A percentile compares a stretch with the other conserved stretches of the same genome.
phyloP scores from a whole-genome alignment of 1,140 invertebrate species.

The Ooceraea biroi region DNA sequence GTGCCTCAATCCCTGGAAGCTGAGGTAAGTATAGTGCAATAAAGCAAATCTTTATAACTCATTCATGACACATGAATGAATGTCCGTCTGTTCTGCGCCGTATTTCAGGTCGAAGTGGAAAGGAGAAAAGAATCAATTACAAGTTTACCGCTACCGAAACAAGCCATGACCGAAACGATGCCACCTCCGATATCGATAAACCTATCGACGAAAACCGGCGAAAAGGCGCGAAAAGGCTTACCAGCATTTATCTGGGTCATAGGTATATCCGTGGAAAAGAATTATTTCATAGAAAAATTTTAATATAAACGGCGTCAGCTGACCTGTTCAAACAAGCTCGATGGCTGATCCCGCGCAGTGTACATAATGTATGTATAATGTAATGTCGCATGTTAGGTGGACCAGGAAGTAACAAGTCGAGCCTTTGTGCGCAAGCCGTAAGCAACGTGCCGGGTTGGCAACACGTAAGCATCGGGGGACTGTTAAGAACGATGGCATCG shows the following conservation, averaged over 20 bases:
- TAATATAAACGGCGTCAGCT: background rate
- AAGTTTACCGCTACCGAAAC: slow-evolving; percentile 56
- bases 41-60: background rate
- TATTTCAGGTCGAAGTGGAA: slow-evolving; percentile 78
- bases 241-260: slow-evolving; percentile 93
- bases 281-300: background rate
- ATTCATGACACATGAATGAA: background rate
- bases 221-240: slow-evolving; percentile 82
- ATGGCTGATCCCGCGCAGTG: background rate
- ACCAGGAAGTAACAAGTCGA: slow-evolving; percentile 92
- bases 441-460: slow-evolving; percentile 90
- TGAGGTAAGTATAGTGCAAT: slow-evolving; percentile 47
- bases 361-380: background rate
- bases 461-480: slow-evolving; percentile 91
- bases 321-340: background rate
- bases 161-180: slow-evolving; percentile 38
- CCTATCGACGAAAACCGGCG: slow-evolving; percentile 76
- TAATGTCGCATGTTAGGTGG: slow-evolving; percentile 86
- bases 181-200: slow-evolving; percentile 61
- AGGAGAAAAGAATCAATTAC: slow-evolving; percentile 72
- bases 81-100: background rate
- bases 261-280: slow-evolving; percentile 82
- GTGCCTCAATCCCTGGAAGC: slow-evolving; percentile 62
- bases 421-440: slow-evolving; percentile 90
- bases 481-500: slow-evolving; percentile 89